Base-by-base conservation (phyloP, 2,113 vertebrate genomes). In the Spilogale gracilis region DNA sequence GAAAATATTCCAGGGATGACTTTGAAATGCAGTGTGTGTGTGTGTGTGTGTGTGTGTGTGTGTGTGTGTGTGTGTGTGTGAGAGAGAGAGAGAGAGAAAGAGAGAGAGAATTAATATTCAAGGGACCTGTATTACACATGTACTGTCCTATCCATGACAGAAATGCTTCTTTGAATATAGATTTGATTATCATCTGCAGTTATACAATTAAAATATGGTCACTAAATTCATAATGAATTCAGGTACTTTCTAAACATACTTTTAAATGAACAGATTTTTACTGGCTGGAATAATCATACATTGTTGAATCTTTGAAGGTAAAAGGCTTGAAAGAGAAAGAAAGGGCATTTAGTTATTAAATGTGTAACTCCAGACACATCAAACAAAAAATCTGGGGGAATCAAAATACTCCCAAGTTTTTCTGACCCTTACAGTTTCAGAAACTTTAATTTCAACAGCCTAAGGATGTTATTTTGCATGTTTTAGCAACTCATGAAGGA, bases 251-350 rank as follows among this genome's bases (percentile, higher is more conserved):
- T 6, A 69, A 65, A 30, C 0, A n/a, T 50, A 25, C 43, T 95
- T 95, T 95, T 78, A 97, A 97, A 94, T 93, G 76, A 97, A 96
- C 43, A 96, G 14, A n/a, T 96, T 74, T 81, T 96, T 97, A 97
- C 48, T 17, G 4, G 74, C 3, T 81, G 12, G 32, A 97, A 95
- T 38, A 92, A 58, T 61, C 9, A 17, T 52, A 61, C 21, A 52
- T 11, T 91, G 0, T 48, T 81, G 45, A 93, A 93, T 91, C 21
- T 56, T 21, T 76, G 88, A 89, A 84, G 43, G 20, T 90, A 5
- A 97, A 97, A 87, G 90, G 1, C 78, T 96, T 92, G 82, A n/a
- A 63, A 30, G 48, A 63, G 7, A 1, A 65, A 92, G 95, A 21
- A 54, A 89, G 10, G 32, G 27, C 6, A 54, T 63, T 93, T 86